Percentiles rank a stretch among this genome's conserved stretches.
Evolutionary conservation across 37 sponge, comb jelly and placozoan genomes (phyloP).

Genomic region (Petrosia ficiformis): DNA sequence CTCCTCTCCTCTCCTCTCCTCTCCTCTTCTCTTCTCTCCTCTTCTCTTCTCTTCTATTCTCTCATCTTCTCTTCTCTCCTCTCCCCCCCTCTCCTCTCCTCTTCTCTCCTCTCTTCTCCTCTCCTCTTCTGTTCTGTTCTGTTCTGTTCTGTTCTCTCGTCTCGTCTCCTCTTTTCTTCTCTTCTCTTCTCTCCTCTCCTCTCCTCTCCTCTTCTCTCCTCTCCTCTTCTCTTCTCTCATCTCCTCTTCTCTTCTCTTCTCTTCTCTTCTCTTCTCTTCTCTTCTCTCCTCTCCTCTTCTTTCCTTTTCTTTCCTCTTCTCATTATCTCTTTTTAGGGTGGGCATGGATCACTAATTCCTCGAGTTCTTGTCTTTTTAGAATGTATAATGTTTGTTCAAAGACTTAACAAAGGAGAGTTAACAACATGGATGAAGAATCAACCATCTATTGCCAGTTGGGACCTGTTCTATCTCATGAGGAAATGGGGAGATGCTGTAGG

Average conservation of each 20-base stretch:
- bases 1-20: background rate
- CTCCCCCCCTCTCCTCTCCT: background rate
- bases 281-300: background rate
- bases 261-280: background rate
- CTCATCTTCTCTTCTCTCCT: background rate
- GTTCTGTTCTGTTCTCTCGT: background rate
- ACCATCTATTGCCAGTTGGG: background rate
- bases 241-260: background rate
- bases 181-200: background rate
- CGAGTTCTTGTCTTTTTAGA: conserved; percentile 65
- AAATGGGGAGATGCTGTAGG: conserved; percentile 65
- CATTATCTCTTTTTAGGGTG: conserved; percentile 25
- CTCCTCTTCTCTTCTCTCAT: background rate
- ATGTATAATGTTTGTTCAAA: conserved; percentile 64
- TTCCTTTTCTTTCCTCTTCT: background rate
- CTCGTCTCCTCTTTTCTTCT: background rate
- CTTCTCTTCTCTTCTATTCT: background rate
- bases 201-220: background rate
- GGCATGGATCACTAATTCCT: conserved; percentile 33
- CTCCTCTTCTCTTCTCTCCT: background rate
- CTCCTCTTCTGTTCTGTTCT: background rate
- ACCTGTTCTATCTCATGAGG: conserved; percentile 23
- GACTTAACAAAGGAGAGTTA: conserved; percentile 1
- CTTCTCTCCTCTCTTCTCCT: background rate
- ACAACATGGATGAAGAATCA: conserved; percentile 43